Conservation (phyloP, 2,797 vertebrate species). For the Nasua narica region DNA sequence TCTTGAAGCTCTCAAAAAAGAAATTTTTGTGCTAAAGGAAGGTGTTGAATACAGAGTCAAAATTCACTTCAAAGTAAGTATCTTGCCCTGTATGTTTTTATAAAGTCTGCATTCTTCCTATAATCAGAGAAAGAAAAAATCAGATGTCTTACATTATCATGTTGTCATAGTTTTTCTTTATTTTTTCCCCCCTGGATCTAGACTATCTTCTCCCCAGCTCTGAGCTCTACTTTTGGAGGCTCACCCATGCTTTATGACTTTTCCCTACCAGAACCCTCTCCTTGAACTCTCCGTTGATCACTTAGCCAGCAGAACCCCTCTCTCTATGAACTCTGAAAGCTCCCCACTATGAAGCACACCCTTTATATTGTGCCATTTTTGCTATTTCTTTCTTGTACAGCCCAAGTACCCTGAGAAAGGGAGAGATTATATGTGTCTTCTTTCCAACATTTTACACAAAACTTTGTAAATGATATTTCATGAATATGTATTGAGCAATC, state of each 20-base stretch:
- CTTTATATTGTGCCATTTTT: neutral
- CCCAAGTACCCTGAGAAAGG: neutral
- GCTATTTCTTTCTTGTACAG: neutral
- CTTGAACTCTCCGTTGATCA: neutral
- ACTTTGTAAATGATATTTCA: neutral
- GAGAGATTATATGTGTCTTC: neutral
- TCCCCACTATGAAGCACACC: neutral
- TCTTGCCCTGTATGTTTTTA: neutral
- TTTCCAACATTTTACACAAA: neutral
- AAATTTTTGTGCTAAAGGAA: conserved; percentile 85
- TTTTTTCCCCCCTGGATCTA: neutral
- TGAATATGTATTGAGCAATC: neutral
- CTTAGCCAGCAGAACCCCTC: neutral
- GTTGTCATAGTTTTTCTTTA: neutral
- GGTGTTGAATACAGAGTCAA: conserved; percentile 86
- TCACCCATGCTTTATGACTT: neutral
- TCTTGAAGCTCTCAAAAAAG: conserved; percentile 85
- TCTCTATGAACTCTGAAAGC: neutral
- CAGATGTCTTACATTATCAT: neutral
- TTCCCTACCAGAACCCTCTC: neutral
- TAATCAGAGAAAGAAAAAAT: neutral
- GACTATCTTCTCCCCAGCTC: neutral
- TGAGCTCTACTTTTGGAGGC: neutral
- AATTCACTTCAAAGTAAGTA: conserved; percentile 88
- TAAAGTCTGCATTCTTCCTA: neutral